These are phyloP conservation scores for Apistogramma diplotaenia DNA, from an alignment of 2,113 vertebrate species.

Conservation along the genomic window DNA sequence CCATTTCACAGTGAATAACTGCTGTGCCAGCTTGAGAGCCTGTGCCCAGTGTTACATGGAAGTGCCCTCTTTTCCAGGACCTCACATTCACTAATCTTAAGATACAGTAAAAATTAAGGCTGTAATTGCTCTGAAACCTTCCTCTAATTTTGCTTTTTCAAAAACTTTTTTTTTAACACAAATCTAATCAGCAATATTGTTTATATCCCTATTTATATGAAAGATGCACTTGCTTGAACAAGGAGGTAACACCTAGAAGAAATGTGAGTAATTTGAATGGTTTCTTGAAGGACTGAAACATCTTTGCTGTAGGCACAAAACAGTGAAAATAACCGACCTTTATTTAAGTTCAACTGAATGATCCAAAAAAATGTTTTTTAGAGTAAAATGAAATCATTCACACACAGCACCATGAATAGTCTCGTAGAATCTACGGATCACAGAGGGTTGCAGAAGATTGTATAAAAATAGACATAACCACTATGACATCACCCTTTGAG, in stretches of 20 bases:
- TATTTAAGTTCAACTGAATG: neutral
- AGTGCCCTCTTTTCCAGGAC: neutral
- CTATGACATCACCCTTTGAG: neutral
- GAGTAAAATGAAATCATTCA: neutral
- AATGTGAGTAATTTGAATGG: neutral
- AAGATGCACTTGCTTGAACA: neutral
- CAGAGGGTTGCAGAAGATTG: neutral
- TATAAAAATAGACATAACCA: neutral
- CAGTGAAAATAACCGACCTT: too few species aligned
- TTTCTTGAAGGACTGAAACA: too few species aligned
- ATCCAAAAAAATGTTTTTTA: too few species aligned
- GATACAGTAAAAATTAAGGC: neutral
- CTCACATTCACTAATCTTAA: neutral
- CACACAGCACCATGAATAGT: neutral
- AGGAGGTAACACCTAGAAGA: neutral
- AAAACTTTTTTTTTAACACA: too few species aligned
- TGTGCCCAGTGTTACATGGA: slow-evolving; percentile 1
- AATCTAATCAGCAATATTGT: neutral
- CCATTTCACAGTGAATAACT: slow-evolving; percentile 20
- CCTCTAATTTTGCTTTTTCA: too few species aligned
- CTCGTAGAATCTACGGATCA: neutral
- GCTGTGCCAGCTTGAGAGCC: neutral
- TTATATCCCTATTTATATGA: neutral
- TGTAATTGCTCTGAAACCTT: neutral
- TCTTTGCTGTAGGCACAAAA: too few species aligned